Conservation (phyloP, 1,140 invertebrate species). For the Diabrotica undecimpunctata region DNA sequence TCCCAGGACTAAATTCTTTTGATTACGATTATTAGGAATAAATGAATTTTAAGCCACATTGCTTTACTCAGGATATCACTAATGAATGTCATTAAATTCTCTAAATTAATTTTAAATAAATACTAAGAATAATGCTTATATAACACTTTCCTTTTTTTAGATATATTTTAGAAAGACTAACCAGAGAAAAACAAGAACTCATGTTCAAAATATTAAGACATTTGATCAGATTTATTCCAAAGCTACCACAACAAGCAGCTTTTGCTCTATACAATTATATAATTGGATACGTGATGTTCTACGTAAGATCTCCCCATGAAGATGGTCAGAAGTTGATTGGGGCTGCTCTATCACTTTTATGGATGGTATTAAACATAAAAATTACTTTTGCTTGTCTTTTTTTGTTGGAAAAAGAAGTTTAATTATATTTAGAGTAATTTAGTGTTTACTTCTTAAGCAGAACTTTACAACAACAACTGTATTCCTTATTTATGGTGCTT, state of each 20-base stretch:
- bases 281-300: conserved; percentile 99
- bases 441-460: no score
- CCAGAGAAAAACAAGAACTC: conserved; percentile 90
- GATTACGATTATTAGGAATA: no score
- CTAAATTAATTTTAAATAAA: no score
- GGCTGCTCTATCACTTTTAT: conserved; percentile 88
- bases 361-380: conserved; percentile 72
- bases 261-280: conserved; percentile 99
- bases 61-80: no score
- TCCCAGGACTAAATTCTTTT: no score
- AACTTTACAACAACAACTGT: no score
- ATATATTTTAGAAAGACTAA: conserved; percentile 93
- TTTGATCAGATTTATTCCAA: conserved; percentile 87
- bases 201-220: conserved; percentile 93
- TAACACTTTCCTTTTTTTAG: not conserved
- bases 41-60: no score
- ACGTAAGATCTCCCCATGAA: conserved; percentile 91
- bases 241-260: conserved; percentile 94
- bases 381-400: not conserved
- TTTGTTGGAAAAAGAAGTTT: no score
- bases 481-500: no score
- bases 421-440: no score
- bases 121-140: no score
- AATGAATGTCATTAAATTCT: no score
- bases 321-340: conserved; percentile 87